Evolutionary conservation across 2,797 vertebrate species (phyloP).

Genomic region (Sphaeramia orbicularis): DNA sequence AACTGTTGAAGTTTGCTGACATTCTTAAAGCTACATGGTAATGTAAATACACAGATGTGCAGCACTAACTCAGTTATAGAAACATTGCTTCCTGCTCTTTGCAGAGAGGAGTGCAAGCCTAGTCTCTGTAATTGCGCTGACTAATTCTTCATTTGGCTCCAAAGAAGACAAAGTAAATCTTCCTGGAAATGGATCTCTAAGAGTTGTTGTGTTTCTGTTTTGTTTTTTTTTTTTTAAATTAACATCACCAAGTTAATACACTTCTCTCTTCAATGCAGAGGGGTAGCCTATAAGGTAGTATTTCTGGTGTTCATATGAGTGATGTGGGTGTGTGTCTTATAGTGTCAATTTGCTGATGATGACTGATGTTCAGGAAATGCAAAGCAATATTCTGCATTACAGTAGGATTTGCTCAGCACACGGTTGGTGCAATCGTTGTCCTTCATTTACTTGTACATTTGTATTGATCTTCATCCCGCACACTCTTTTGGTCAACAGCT

Average conservation of each 20-base stretch:
- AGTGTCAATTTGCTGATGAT: conserved; percentile 36
- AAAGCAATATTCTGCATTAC: background rate
- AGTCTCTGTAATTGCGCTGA: conserved; percentile 9
- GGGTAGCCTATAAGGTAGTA: conserved; percentile 21
- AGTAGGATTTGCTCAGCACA: conserved; percentile 2
- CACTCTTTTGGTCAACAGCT: conserved; percentile 61
- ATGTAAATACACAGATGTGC: conserved; percentile 42
- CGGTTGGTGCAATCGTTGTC: background rate
- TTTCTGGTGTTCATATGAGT: conserved; percentile 36
- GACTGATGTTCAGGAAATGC: conserved; percentile 41
- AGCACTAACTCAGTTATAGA: conserved; percentile 52
- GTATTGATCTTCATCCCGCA: background rate
- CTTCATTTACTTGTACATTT: background rate
- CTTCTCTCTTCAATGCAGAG: conserved; percentile 2
- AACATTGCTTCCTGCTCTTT: conserved; percentile 57
- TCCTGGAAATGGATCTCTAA: conserved; percentile 14
- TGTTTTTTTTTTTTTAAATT: conserved; percentile 8
- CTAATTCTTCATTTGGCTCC: conserved; percentile 7
- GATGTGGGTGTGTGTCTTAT: conserved; percentile 28
- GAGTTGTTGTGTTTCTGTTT: conserved; percentile 22
- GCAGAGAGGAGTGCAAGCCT: conserved; percentile 21
- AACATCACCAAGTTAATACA: conserved; percentile 41
- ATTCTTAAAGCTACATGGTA: conserved; percentile 30
- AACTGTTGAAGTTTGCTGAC: conserved; percentile 6
- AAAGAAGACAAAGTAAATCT: conserved; percentile 15